These are phyloP conservation scores for Chrysodeixis includens DNA, from an alignment of 2,888 invertebrate species.

Conservation along the genomic window DNA sequence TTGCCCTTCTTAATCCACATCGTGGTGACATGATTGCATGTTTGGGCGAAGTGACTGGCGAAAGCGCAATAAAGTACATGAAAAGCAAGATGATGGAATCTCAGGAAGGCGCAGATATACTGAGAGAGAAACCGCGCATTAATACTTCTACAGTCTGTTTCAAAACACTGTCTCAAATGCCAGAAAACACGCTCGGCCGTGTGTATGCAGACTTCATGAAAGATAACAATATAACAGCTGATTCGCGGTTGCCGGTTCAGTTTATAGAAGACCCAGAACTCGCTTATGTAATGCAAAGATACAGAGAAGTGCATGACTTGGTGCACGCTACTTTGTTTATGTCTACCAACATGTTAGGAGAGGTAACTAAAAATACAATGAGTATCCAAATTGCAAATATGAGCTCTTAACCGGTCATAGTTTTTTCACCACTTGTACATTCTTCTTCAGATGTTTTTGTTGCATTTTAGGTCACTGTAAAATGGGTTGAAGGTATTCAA, in stretches of 20 bases:
- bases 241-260: constrained; percentile 96
- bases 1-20: constrained; percentile 94
- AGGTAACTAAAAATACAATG: constrained; percentile 79
- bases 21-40: constrained; percentile 98
- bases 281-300: constrained; percentile 99
- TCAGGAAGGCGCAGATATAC: constrained; percentile 93
- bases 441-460: not conserved
- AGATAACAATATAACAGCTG: constrained; percentile 97
- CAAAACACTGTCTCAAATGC: constrained; percentile 91
- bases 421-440: not conserved
- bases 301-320: constrained; percentile 98
- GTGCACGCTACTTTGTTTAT: constrained; percentile 97
- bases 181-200: constrained; percentile 95
- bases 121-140: constrained; percentile 95
- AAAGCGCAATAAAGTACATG: constrained; percentile 92
- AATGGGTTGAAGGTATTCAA: constrained; percentile 99
- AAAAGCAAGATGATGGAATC: constrained; percentile 93
- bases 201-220: constrained; percentile 95
- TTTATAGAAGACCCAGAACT: constrained; percentile 97
- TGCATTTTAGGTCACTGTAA: constrained; percentile 95
- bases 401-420: no score
- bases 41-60: constrained; percentile 97
- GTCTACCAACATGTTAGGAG: constrained; percentile 97
- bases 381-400: no score
- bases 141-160: constrained; percentile 95